A percentile compares a stretch with the other conserved stretches of the same genome.
Evolutionary conservation across 2,888 invertebrate genomes (phyloP).

Genomic region (Unio delphinus): DNA sequence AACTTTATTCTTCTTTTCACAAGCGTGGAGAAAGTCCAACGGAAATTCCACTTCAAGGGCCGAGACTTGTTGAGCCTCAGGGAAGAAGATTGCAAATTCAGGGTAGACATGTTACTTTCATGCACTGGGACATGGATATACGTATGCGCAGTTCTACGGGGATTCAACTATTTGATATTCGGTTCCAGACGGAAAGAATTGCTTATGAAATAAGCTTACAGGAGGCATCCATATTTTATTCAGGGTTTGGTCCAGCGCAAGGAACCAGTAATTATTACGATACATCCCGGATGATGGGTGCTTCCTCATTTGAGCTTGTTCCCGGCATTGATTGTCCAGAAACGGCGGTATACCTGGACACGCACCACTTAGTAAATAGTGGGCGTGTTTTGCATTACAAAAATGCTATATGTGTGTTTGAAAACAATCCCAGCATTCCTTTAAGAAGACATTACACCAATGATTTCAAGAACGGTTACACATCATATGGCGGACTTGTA

Average conservation of each 20-base stretch:
- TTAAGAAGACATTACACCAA: constrained; percentile 57
- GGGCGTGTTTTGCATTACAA: constrained; percentile 33
- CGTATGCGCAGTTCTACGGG: constrained; percentile 55
- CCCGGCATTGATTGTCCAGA: constrained; percentile 65
- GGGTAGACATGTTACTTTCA: constrained; percentile 58
- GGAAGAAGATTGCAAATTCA: constrained; percentile 57
- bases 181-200: constrained; percentile 59
- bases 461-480: constrained; percentile 33
- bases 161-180: constrained; percentile 54
- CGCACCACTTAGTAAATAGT: constrained; percentile 47
- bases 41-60: constrained; percentile 49
- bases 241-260: constrained; percentile 54
- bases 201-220: constrained; percentile 64
- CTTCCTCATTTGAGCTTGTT: constrained; percentile 54
- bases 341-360: constrained; percentile 55
- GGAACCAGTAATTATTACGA: constrained; percentile 50
- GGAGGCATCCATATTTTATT: constrained; percentile 57
- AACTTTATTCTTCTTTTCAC: constrained; percentile 48
- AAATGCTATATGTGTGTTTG: constrained; percentile 63
- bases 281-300: constrained; percentile 56
- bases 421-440: constrained; percentile 55
- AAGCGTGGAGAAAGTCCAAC: constrained; percentile 42
- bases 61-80: constrained; percentile 54
- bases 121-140: constrained; percentile 64
- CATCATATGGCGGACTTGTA: constrained; percentile 48